Evolutionary conservation across 1,140 invertebrate species (phyloP).

Genomic region (Aricia agestis): DNA sequence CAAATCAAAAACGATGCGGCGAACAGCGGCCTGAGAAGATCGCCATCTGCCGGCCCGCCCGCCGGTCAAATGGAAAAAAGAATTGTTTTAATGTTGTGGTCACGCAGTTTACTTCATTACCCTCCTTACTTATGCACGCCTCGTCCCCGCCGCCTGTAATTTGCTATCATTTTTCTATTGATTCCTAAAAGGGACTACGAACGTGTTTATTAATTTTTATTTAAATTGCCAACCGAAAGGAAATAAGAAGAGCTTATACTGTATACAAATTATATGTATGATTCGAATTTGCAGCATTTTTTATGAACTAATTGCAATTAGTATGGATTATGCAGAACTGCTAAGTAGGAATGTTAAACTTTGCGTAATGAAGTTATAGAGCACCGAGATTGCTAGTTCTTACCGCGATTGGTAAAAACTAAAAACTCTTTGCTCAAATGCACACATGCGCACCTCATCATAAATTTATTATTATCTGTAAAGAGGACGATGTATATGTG

Average conservation of each 20-base stretch:
- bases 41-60: constrained; percentile 37
- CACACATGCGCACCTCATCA: no score
- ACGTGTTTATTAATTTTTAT: background rate
- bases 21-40: constrained; percentile 37
- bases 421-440: no score
- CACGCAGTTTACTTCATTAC: constrained; percentile 56
- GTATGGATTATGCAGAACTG: no score
- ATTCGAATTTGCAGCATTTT: no score
- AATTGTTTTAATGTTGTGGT: constrained; percentile 62
- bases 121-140: constrained; percentile 54
- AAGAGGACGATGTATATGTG: no score
- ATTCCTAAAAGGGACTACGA: background rate
- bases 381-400: no score
- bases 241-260: background rate
- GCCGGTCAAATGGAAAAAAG: constrained; percentile 38
- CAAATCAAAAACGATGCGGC: constrained; percentile 24
- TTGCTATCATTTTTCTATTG: constrained; percentile 23
- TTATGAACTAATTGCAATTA: no score
- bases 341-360: no score
- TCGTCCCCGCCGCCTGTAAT: constrained; percentile 35
- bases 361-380: no score
- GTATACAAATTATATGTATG: no score
- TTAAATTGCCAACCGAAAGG: background rate
- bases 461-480: no score
- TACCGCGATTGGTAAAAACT: no score